phyloP scores from a whole-genome alignment of 2,113 vertebrate species.

The Todiramphus chloris region DNA sequence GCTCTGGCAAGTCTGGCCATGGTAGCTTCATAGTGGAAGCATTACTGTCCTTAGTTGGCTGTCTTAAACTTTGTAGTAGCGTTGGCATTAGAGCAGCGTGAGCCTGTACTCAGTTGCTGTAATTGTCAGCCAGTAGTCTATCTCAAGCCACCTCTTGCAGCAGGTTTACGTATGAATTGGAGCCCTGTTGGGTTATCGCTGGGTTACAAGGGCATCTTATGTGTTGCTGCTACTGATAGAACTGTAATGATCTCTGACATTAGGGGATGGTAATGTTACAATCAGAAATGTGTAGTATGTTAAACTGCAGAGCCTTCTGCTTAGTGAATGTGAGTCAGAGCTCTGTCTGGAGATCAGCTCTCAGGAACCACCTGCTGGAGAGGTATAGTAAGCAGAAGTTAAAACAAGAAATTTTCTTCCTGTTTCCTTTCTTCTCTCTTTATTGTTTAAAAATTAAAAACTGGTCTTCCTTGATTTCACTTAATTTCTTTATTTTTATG shows the following conservation, averaged over 20 bases:
- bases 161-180: not conserved
- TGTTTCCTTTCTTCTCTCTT: not conserved
- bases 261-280: fast-evolving
- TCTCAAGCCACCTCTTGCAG: not conserved
- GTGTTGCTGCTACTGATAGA: not conserved
- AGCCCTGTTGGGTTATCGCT: not conserved
- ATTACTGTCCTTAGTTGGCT: not conserved
- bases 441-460: not conserved
- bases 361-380: not conserved
- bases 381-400: not conserved
- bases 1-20: not conserved
- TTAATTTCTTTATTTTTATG: not conserved
- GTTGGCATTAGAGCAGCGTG: fast-evolving
- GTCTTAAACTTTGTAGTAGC: not conserved
- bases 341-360: not conserved
- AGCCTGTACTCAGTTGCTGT: not conserved
- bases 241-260: not conserved
- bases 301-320: not conserved
- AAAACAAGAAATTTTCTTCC: not conserved
- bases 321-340: not conserved
- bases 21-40: too few relatives aligned
- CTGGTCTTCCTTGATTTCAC: fast-evolving
- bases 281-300: not conserved
- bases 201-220: not conserved
- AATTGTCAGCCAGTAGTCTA: not conserved